phyloP scores from a whole-genome alignment of 2,797 vertebrate genomes.

The Octomys mimax region DNA sequence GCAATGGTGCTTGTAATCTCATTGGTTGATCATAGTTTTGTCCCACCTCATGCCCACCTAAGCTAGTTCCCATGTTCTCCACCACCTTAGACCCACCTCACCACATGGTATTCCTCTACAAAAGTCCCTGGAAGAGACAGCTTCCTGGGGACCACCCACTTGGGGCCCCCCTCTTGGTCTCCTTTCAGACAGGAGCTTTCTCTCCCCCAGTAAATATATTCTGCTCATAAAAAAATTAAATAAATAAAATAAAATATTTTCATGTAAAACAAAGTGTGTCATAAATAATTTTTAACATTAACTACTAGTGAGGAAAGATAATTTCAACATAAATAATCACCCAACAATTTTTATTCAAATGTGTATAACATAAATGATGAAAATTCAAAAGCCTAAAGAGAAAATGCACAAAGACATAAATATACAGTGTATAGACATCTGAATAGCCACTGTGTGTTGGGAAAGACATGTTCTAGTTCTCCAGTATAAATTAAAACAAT shows the following conservation, averaged over 20 bases:
- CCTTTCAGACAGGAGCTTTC: too few relatives aligned
- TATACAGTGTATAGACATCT: background rate
- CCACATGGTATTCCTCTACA: too few relatives aligned
- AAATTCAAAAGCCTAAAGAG: background rate
- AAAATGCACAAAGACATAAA: constrained; percentile 8
- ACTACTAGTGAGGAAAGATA: background rate
- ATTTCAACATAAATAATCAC: background rate
- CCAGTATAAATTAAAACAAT: constrained; percentile 17
- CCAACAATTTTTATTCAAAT: background rate
- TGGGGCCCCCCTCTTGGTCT: too few relatives aligned
- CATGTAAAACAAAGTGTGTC: background rate
- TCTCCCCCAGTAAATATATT: too few relatives aligned
- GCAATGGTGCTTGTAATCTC: too few relatives aligned
- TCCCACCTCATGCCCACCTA: too few relatives aligned
- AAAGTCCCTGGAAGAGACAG: too few relatives aligned
- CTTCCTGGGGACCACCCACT: too few relatives aligned
- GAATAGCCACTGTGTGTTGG: background rate
- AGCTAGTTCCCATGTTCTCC: too few relatives aligned
- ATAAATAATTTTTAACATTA: constrained; percentile 20
- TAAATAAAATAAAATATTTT: background rate
- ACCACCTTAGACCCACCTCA: too few relatives aligned
- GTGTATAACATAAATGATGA: background rate
- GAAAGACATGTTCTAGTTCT: background rate
- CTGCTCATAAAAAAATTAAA: too few relatives aligned
- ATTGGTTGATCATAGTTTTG: too few relatives aligned